Percentiles rank a stretch among this genome's conserved stretches.
phyloP scores from a whole-genome alignment of 2,113 vertebrate genomes.

The Caretta caretta region DNA sequence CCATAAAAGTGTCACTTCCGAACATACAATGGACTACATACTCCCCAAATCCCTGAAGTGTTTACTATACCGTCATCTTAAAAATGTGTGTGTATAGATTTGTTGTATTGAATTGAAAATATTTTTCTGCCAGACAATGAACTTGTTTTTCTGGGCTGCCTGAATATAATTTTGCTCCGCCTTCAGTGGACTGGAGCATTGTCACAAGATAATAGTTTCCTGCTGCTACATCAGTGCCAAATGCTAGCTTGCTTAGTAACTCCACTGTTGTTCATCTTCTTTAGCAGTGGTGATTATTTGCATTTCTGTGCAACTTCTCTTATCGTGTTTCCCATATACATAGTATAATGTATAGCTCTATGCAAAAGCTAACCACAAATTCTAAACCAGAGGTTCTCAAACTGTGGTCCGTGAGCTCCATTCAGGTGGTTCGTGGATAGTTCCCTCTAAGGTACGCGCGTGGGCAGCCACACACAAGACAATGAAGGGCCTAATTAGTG shows the following conservation, averaged over 20 bases:
- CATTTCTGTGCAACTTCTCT: conserved; percentile 24
- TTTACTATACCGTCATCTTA: conserved; percentile 48
- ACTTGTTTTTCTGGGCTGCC: conserved; percentile 67
- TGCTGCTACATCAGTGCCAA: neutral
- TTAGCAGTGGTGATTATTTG: conserved; percentile 48
- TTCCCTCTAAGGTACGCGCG: no score
- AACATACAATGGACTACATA: conserved; percentile 56
- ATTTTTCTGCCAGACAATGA: conserved; percentile 34
- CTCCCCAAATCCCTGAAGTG: conserved; percentile 56
- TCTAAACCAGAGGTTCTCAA: neutral
- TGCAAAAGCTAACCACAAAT: conserved; percentile 15
- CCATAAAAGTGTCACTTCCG: conserved; percentile 57
- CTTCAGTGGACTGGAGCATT: conserved; percentile 16
- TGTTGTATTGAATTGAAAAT: conserved; percentile 53
- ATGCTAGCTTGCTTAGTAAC: conserved; percentile 37
- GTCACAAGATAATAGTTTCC: conserved; percentile 49
- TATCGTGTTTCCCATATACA: neutral
- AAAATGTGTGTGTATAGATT: conserved; percentile 47
- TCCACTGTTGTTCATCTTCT: conserved; percentile 46
- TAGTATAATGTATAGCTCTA: conserved; percentile 38
- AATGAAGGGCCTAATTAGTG: no score
- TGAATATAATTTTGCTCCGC: conserved; percentile 49
- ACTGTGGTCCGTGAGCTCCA: no score
- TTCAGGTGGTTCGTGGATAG: no score
- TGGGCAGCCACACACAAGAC: no score